Evolutionary conservation across 2,113 vertebrate genomes (phyloP).

Genomic region (Equus przewalskii): DNA sequence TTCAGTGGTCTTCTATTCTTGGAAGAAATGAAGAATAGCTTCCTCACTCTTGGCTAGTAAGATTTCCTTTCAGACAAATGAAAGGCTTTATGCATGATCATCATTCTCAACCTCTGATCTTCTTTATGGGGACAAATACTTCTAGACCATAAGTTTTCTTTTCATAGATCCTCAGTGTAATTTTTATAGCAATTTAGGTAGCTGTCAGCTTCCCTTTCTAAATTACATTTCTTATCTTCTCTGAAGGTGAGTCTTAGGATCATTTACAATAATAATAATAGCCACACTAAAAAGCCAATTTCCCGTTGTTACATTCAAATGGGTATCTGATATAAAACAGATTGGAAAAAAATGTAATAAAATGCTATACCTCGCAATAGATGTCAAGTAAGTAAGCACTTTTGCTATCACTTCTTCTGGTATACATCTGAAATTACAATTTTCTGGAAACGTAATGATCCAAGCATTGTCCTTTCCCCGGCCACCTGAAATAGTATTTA

Average conservation of each 20-base stretch:
- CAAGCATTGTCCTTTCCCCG: constrained; percentile 94
- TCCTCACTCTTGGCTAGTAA: background rate
- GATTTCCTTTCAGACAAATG: constrained; percentile 9
- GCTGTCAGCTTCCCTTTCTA: background rate
- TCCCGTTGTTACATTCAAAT: background rate
- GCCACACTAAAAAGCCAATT: background rate
- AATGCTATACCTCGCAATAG: constrained; percentile 92
- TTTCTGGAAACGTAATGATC: constrained; percentile 98
- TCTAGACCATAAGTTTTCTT: background rate
- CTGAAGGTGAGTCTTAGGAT: background rate
- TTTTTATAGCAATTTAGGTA: constrained; percentile 25
- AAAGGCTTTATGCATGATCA: background rate
- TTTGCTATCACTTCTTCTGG: constrained; percentile 93
- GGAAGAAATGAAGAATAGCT: constrained; percentile 13
- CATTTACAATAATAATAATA: constrained; percentile 32
- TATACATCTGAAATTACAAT: constrained; percentile 93
- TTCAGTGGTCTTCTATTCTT: background rate
- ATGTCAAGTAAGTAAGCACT: constrained; percentile 94
- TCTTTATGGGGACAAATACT: background rate
- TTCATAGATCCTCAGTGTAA: background rate
- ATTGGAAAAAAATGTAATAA: background rate
- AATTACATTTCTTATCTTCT: background rate
- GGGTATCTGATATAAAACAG: background rate
- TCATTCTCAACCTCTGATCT: background rate
- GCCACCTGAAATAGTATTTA: constrained; percentile 89